Evolutionary conservation across 2,888 invertebrate species (phyloP), one percentile per base, ranked within the genome.

Genomic region (Rhagophthalmus giganteus): DNA sequence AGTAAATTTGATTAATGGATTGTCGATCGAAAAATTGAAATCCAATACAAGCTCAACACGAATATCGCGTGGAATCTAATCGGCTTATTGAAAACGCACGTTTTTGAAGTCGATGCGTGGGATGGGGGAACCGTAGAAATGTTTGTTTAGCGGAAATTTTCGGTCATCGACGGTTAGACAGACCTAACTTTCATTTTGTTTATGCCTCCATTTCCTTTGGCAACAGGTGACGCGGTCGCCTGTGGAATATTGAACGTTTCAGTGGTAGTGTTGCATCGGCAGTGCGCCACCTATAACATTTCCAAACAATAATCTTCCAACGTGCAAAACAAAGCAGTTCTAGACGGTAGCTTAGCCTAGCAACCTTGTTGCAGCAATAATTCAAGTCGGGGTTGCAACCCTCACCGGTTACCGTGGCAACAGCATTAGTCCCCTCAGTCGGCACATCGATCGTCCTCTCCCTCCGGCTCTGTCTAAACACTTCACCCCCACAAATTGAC

Each of bases 301-400:
- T 40, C n/a, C 55, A 50, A 44, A 45, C 37, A 34, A 39, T 13
- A 33, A 32, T 45, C 30, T 40, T 55, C 25, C 15, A 26, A 49
- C 54, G 55, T 47, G 50, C 52, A 65, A 67, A 58, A 60, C 52
- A 54, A 59, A 52, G 55, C 59, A 50, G 60, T 49, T 54, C 33
- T 54, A 64, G 64, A 69, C 64, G 64, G 40, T 58, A 52, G 55
- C 52, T 51, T 54, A 46, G 58, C 58, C 57, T 60, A 59, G 65
- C 62, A 67, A 70, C 70, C 71, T 70, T 72, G 72, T 72, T 73
- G 71, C 71, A 70, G 71, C 70, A 67, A 71, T 71, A 71, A 71
- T 69, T 70, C 72, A 74, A 72, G 74, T 72, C 72, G 78, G 77
- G 77, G 78, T 78, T 78, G 78, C 77, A 76, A 74, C 74, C 73